Base-by-base conservation (phyloP, 2,113 vertebrate genomes). In the Proterorhinus semilunaris region DNA sequence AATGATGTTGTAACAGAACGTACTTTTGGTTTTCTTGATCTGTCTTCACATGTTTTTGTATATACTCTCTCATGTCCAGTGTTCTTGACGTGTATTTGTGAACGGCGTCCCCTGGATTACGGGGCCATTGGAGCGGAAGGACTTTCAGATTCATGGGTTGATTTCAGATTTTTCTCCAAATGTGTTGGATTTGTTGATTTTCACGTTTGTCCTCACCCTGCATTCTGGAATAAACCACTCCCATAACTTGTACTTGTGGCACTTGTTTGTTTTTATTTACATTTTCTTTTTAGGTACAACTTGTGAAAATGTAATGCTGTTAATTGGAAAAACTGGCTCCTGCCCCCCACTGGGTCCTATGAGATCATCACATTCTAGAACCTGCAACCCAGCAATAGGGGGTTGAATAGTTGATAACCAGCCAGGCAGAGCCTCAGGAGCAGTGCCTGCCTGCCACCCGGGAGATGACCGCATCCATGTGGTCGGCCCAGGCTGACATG, bases 31-130 rank as follows among this genome's bases (percentile, higher is more conserved):
- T 61, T 61, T n/a, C 36, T 7, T 42, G 42, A 8, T 61, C 63
- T 81, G 77, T 75, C 58, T 57, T 65, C 15, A 81, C 88, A 70
- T 83, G 50, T 89, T 84, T 91, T 93, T 94, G 92, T 95, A 95
- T 89, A 94, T 94, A 93, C 88, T 94, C 90, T 92, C 83, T 78
- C 82, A 87, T 75, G 71, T 80, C 85, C 71, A 43, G 16, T 92
- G 91, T 88, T 86, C 74, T 89, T 92, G 87, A 88, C 0, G 90
- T 94, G 87, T 87, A 81, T 86, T 86, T 83, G 72, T 87, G 27
- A 72, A 71, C 48, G 54, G 43, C 75, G 61, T 59, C 65, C 72
- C 46, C 61, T 58, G 66, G 43, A 10, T 54, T 66, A 27, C 70
- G 53, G 73, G 62, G 66, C 59, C 74, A 79, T 71, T 63, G 72